Evolutionary conservation across 2,888 invertebrate genomes (phyloP), one percentile per base, ranked within the genome.

Genomic region (Orgyia antiqua): DNA sequence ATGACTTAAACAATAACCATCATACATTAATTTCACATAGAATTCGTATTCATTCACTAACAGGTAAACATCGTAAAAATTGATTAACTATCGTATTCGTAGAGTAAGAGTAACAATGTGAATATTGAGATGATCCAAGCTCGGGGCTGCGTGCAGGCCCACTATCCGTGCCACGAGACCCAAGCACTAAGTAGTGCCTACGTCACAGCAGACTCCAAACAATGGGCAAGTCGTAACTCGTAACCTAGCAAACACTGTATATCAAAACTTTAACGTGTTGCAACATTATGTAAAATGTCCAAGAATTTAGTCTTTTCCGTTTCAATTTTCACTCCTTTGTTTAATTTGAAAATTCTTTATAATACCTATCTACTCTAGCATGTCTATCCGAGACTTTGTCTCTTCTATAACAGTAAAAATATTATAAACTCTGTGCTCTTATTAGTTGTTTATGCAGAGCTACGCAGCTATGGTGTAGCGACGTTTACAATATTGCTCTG

Each of bases 291-390:
- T 79, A 79, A 73, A 77, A 66, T 72, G 70, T 74, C 64, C 73
- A 74, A 76, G 80, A 78, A 77, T 84, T 86, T 76, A 84, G 84
- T 84, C 84, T 84, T 86, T 65, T 86, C 78, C 77, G 84, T 84
- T 86, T 71, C 84, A 79, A 68, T 78, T 75, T 74, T 82, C 80
- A 82, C 74, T 75, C 73, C 62, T 69, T 77, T 74, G 65, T 72
- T 68, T 74, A 78, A 72, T 66, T 69, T 74, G 74, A 79, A 73
- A 73, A 78, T 68, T 58, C 62, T 69, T 77, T 74, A 58, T 68
- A 71, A 66, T 68, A 73, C 72, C 84, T 86, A 86, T 79, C 84
- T 84, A 86, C 71, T 63, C 83, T 86, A 84, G 84, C 78, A 72
- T 77, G 64, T 71, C 82, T 84, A 84, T 65, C 57, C 57, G 82